Conservation (phyloP, 1,140 invertebrate species). For the Drosophila kurseongensis region DNA sequence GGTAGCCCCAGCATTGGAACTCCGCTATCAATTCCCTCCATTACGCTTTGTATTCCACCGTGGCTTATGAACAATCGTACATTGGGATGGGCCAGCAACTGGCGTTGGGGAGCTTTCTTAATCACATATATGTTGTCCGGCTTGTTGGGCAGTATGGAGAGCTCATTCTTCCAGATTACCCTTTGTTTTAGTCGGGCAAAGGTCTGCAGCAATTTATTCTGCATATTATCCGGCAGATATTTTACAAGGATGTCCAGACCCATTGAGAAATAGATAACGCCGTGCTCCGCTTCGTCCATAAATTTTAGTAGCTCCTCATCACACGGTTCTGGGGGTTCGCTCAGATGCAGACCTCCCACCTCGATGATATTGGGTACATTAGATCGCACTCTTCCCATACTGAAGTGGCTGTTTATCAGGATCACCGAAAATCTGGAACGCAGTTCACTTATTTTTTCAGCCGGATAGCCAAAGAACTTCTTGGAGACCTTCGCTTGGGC, state of each 20-base stretch:
- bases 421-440: slow-evolving; percentile 47
- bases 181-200: slow-evolving; percentile 65
- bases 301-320: slow-evolving; percentile 81
- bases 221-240: slow-evolving; percentile 85
- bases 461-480: slow-evolving; percentile 56
- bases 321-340: slow-evolving; percentile 76
- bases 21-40: slow-evolving; percentile 29
- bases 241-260: slow-evolving; percentile 86
- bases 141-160: slow-evolving; percentile 50
- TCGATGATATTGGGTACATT: slow-evolving; percentile 70
- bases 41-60: slow-evolving; percentile 51
- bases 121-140: slow-evolving; percentile 88
- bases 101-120: slow-evolving; percentile 85
- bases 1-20: slow-evolving; percentile 57
- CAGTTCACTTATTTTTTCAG: slow-evolving; percentile 17
- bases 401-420: slow-evolving; percentile 67
- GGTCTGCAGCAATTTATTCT: slow-evolving; percentile 39
- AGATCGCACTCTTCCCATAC: slow-evolving; percentile 50
- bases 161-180: slow-evolving; percentile 78
- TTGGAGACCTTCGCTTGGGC: slow-evolving; percentile 63
- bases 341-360: slow-evolving; percentile 86
- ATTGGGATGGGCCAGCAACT: slow-evolving; percentile 80
- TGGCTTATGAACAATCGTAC: slow-evolving; percentile 47
- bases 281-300: slow-evolving; percentile 86
- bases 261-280: slow-evolving; percentile 87